Conservation (phyloP, 2,888 invertebrate genomes). For the Parthenolecanium corni region DNA sequence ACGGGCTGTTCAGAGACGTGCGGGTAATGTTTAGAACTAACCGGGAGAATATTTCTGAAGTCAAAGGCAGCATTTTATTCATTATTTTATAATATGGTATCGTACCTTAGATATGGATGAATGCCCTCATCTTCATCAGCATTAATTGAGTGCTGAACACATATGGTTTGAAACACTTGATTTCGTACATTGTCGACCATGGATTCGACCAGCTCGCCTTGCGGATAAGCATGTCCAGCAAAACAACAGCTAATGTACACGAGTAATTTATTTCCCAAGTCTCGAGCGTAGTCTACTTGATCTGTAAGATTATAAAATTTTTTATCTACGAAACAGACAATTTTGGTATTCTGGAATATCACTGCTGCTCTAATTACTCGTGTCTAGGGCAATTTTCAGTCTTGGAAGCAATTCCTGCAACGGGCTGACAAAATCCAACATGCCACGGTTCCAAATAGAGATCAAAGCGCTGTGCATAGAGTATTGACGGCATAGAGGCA, state of each 20-base stretch:
- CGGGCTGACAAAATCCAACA: conserved; percentile 61
- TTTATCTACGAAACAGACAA: not conserved
- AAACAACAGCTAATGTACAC: conserved; percentile 79
- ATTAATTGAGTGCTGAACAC: conserved; percentile 51
- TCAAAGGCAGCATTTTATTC: too few species aligned
- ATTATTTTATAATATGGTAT: too few species aligned
- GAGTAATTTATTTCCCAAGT: conserved; percentile 67
- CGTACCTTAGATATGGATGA: conserved; percentile 55
- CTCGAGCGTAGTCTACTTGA: conserved; percentile 37
- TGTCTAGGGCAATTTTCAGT: conserved; percentile 40
- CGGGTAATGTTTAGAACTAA: too few species aligned
- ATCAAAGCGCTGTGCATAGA: conserved; percentile 56
- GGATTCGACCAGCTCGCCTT: conserved; percentile 48
- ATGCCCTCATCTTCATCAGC: conserved; percentile 50
- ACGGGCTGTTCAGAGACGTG: too few species aligned
- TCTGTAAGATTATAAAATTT: conserved; percentile 29
- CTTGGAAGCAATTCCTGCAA: conserved; percentile 54
- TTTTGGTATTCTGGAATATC: too few species aligned
- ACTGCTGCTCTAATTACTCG: not conserved
- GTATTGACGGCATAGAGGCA: conserved; percentile 48
- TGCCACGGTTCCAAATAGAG: conserved; percentile 62
- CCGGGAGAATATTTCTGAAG: too few species aligned
- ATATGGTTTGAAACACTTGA: conserved; percentile 57
- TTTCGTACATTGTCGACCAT: conserved; percentile 51
- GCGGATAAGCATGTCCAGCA: conserved; percentile 72